A percentile compares a stretch with the other conserved stretches of the same genome.
Conservation (phyloP, 2,888 invertebrate genomes). For the Aphidoletes aphidimyza region DNA sequence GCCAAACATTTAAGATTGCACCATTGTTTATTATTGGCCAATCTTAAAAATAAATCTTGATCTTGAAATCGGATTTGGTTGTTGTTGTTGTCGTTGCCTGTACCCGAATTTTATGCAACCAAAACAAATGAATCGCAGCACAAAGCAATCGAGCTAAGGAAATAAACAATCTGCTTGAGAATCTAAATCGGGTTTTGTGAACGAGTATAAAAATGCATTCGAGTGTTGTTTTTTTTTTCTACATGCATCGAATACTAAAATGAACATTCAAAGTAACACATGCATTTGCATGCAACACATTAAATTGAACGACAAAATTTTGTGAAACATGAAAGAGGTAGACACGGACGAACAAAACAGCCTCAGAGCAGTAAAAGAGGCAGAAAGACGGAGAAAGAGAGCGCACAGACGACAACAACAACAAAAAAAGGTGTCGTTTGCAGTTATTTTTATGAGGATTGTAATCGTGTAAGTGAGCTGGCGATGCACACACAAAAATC, state of each 20-base stretch:
- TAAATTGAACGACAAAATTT: too few species aligned
- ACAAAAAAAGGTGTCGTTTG: neutral
- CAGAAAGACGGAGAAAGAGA: neutral
- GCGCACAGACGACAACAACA: neutral
- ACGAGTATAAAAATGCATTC: neutral
- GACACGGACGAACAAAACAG: neutral
- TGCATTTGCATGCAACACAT: neutral
- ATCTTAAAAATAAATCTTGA: slow-evolving; percentile 33
- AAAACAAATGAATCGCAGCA: neutral
- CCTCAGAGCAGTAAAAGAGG: neutral
- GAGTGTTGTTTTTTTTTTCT: neutral
- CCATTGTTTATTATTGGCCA: neutral
- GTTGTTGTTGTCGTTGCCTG: too few species aligned
- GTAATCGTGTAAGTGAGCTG: neutral
- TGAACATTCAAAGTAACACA: neutral
- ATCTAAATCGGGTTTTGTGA: neutral
- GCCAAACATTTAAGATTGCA: neutral
- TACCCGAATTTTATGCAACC: too few species aligned
- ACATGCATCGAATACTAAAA: neutral
- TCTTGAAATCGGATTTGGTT: too few species aligned
- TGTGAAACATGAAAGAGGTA: neutral
- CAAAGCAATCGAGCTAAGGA: neutral
- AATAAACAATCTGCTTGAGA: neutral
- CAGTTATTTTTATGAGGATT: slow-evolving; percentile 4
- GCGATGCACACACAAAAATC: neutral